Conservation (phyloP, 1,140 invertebrate species). For the Maniola jurtina region DNA sequence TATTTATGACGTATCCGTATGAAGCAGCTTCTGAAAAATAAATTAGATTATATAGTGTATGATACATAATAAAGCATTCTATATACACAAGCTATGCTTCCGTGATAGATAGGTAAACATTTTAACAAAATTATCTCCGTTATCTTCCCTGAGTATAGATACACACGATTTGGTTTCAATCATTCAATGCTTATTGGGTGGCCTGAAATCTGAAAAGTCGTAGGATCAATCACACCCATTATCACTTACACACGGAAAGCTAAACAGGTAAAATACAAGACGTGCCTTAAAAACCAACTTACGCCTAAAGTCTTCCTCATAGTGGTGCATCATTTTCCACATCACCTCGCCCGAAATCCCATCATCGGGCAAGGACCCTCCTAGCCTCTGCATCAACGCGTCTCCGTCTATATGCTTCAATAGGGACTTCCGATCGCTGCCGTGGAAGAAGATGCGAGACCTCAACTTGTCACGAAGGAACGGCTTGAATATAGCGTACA, state of each 20-base stretch:
- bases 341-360: constrained; percentile 65
- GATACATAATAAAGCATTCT: too few species aligned
- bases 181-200: too few species aligned
- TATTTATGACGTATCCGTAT: constrained; percentile 55
- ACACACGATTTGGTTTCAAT: too few species aligned
- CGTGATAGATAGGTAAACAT: too few species aligned
- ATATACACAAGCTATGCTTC: too few species aligned
- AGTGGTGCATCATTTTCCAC: constrained; percentile 69
- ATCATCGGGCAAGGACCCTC: constrained; percentile 84
- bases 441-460: constrained; percentile 89
- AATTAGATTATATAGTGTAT: not conserved
- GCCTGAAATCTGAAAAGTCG: too few species aligned
- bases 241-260: not conserved
- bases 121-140: too few species aligned
- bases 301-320: constrained; percentile 71
- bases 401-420: constrained; percentile 87
- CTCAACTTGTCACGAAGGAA: constrained; percentile 89
- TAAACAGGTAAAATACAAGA: not conserved
- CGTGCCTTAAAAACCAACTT: constrained; percentile 6
- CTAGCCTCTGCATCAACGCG: constrained; percentile 86
- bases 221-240: too few species aligned
- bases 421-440: constrained; percentile 87
- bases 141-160: too few species aligned
- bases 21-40: constrained; percentile 57
- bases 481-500: constrained; percentile 93